Evolutionary conservation across 2,113 vertebrate genomes (phyloP), one percentile per base, ranked within the genome.

Genomic region (Leuciscus idus): DNA sequence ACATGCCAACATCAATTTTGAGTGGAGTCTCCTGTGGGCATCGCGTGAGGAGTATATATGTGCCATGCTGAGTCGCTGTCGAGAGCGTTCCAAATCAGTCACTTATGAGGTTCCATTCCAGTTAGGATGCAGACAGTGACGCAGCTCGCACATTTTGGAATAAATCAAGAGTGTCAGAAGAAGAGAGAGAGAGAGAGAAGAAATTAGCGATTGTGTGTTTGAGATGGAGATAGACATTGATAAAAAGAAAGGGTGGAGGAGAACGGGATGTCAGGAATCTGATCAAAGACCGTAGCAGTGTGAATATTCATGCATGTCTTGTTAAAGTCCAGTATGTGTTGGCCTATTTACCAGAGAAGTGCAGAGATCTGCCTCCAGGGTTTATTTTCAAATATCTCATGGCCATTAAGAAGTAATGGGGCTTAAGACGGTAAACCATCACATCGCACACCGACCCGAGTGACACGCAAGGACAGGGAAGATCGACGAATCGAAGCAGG

Each of bases 221-320:
- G 72, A n/a, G 55, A 74, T 2, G 17, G 77, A n/a, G 50, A 48
- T 46, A n/a, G 57, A 8, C 33, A 84, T 26, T 10, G 80, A n/a
- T 61, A 36, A 46, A 48, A 78, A 52, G 52, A 26, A 50, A 55
- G 77, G 61, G 50, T 52, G 62, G 57, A 61, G n/a, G n/a, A 70
- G 77, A 81, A 81, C 23, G 33, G 15, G 12, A 81, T 80, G 89
- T 87, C 83, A 70, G 66, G 57, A 30, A 39, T 75, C 64, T 87
- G 89, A 88, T 90, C 87, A 90, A 90, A 88, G 87, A 21, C 73
- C 30, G 6, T 21, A 30, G 78, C 59, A 50, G 57, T 55, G 28
- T 87, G 79, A 90, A 88, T 90, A 88, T 88, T 87, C 85, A 88
- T 90, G 55, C 33, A 59, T 52, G 28, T 79, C 87, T 88, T 76